Base-by-base conservation (phyloP, 2,113 vertebrate species). In the Noturus placidus region DNA sequence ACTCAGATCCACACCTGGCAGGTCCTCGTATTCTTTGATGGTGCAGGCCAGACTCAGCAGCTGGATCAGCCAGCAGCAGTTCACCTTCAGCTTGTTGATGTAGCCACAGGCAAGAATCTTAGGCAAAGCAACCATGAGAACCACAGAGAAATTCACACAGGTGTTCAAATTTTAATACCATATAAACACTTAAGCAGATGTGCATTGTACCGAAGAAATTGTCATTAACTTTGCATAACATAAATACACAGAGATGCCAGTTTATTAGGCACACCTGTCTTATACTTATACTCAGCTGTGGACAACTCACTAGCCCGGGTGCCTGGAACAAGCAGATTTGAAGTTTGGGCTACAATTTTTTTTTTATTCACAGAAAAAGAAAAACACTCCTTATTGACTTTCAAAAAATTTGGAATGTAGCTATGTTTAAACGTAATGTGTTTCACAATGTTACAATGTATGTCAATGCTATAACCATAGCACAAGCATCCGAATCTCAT, bases 21-120 rank as follows among this genome's bases (percentile, higher is more conserved):
- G 7, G 8, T 4, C 10, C 30, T 88, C 54, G 22, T 88, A 88
- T 5, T 83, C 85, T 83, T 99, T 99, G 87, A 99, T 98, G 38
- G 98, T 99, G 93, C 98, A 99, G 79, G 97, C 96, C 89, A 99
- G 91, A 91, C 98, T 99, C 92, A 99, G 95, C 54, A 98, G 91
- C 90, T 99, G 98, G 91, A 99, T 96, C 84, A 98, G 88, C 98
- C 98, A 99, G 93, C 98, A 99, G 22, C 95, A 96, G 2, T 97
- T 97, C 35, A 90, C 0, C 14, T 97, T 92, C 91, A 99, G 91
- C 2, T 95, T 90, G 3, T 95, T 93, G 89, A 99, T 97, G 92
- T 99, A 99, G 57, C 98, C 98, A 91, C 98, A 99, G 4, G 98
- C 97, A 91, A 97, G 95, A 94, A 99, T 97, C 98, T 99, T 92